Conservation (phyloP, 2,113 vertebrate species). For the Phoxinus phoxinus region DNA sequence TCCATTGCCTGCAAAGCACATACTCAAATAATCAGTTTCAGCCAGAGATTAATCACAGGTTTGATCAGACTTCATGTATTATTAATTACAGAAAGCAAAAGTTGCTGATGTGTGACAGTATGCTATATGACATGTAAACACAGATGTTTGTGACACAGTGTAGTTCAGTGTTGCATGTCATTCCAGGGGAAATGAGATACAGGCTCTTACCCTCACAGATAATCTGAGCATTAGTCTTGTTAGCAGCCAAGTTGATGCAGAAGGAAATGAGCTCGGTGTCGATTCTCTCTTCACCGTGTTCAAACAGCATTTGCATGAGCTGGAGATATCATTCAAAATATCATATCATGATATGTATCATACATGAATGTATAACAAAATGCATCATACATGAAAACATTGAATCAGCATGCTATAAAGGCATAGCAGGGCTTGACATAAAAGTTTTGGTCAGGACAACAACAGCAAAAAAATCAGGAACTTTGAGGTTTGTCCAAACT, state of each 20-base stretch:
- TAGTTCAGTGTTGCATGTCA: neutral
- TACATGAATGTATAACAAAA: too few species aligned
- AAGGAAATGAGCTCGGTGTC: constrained; percentile 93
- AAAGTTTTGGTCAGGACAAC: neutral
- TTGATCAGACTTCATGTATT: neutral
- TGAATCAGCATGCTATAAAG: neutral
- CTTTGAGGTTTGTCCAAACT: neutral
- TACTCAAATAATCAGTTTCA: neutral
- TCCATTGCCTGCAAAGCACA: constrained; percentile 80
- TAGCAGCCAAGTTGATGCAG: constrained; percentile 96
- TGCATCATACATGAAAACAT: neutral
- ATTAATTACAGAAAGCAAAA: neutral
- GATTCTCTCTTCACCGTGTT: constrained; percentile 83
- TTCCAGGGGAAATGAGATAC: neutral
- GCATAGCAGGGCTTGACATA: neutral
- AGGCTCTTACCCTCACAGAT: constrained; percentile 88
- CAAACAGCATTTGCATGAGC: constrained; percentile 94
- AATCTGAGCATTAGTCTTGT: constrained; percentile 92
- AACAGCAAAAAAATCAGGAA: neutral
- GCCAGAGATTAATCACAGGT: neutral
- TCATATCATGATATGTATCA: too few species aligned
- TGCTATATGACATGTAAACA: neutral
- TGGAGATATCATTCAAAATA: constrained; percentile 57
- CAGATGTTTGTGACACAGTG: neutral
- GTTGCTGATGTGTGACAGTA: neutral